Base-by-base conservation (phyloP, 1,140 invertebrate species). In the Eubasilissa regina region DNA sequence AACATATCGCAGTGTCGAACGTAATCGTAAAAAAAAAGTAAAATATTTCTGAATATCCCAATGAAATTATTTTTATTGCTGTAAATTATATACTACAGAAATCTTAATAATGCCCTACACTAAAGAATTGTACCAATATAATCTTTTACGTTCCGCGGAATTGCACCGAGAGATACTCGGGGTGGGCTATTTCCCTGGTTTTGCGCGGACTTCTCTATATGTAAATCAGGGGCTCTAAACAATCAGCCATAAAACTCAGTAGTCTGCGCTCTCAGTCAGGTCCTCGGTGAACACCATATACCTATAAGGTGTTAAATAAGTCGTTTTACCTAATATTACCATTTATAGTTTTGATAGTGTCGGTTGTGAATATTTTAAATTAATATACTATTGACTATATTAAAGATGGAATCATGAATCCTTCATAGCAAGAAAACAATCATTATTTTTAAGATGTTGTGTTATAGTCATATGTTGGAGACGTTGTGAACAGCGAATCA, bases 191-290 rank as follows among this genome's bases (percentile, higher is more conserved):
- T 17, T 15, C 53, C 10, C 53, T 6, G 53, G 53, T 19, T 56
- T 17, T 15, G 53, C 53, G 19, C n/a, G 4, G 53, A 10, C 15
- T 56, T 62, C 25, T 25, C 58, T 43, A 7, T 35, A 62, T 62
- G 58, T 13, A 62, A 62, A 62, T 62, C 58, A 4, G 12, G 6
- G 19, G 25, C 58, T 13, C 25, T 21, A 62, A 35, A 62, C 58
- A 62, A 62, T 62, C 58, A 62, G 58, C 58, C 8, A 21, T 62
- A 62, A 62, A 62, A 62, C 58, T 62, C 11, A 43, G 58, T 62
- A 62, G 13, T 11, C 58, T 62, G 53, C 53, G 13, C 15, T 9
- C 51, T 15, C 15, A 56, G 15, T 56, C 53, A 56, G 53, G 13
- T 35, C 15, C 9, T 19, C 15, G 53, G 53, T 56, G 53, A 17